A percentile compares a stretch with the other conserved stretches of the same genome.
These are phyloP conservation scores for Xiphophorus couchianus DNA, from an alignment of 2,113 vertebrate genomes.

Conservation along the genomic window DNA sequence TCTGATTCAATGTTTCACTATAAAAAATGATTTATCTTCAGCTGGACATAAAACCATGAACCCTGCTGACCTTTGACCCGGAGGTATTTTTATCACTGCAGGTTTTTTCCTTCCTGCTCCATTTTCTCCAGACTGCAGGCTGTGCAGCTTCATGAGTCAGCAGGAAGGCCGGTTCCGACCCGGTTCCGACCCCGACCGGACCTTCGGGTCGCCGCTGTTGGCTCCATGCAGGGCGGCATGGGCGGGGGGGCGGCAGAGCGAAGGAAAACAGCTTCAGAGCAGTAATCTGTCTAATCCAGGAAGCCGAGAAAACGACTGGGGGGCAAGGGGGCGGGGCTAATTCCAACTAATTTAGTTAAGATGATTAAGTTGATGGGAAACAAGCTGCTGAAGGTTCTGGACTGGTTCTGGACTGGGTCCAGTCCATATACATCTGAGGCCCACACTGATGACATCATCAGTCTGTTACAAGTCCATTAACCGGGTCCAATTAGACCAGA, in stretches of 20 bases:
- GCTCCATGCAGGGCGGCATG: too few species aligned
- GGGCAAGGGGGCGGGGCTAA: constrained; percentile 58
- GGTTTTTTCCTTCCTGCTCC: too few species aligned
- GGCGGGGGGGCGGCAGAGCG: not conserved
- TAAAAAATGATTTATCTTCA: too few species aligned
- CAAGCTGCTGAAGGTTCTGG: not conserved
- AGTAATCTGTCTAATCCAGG: constrained; percentile 78
- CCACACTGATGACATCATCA: not conserved
- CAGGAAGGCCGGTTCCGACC: too few species aligned
- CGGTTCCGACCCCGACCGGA: too few species aligned
- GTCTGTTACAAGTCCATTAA: not conserved
- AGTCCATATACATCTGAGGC: constrained; percentile 34
- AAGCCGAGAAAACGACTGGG: constrained; percentile 70
- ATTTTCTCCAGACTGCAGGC: too few species aligned
- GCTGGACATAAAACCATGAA: too few species aligned
- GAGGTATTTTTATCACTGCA: too few species aligned
- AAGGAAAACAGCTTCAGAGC: constrained; percentile 73
- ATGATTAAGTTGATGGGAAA: constrained; percentile 73
- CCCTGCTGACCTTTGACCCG: too few species aligned
- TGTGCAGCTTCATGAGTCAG: too few species aligned
- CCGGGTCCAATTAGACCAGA: not conserved
- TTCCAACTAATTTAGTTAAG: constrained; percentile 74
- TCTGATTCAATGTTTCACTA: too few species aligned
- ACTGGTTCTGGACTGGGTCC: constrained; percentile 42
- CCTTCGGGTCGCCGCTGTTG: too few species aligned